Conservation (phyloP, 2,888 invertebrate genomes). For the Notocelia uddmanniana region DNA sequence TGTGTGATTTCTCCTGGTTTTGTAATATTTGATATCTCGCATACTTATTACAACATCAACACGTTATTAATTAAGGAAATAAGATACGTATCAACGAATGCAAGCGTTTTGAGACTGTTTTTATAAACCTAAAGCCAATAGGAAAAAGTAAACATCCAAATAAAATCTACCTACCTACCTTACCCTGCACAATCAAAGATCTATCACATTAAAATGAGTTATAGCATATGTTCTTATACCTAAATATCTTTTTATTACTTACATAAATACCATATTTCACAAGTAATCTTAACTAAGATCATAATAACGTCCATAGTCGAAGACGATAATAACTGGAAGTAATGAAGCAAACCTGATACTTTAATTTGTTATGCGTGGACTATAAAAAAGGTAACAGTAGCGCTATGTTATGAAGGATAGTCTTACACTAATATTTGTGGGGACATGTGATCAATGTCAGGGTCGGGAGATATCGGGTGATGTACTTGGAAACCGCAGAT, state of each 20-base stretch:
- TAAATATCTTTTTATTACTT: neutral
- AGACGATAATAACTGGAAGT: slow-evolving; percentile 16
- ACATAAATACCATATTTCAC: slow-evolving; percentile 8
- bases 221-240: neutral
- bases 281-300: slow-evolving; percentile 3
- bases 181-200: too few relatives aligned
- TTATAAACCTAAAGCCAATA: too few relatives aligned
- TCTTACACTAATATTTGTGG: slow-evolving; percentile 31
- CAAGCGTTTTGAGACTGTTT: too few relatives aligned
- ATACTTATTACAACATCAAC: slow-evolving; percentile 5
- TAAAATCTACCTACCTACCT: too few relatives aligned
- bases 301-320: neutral
- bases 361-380: slow-evolving; percentile 34
- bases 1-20: slow-evolving; percentile 31
- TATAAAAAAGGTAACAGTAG: slow-evolving; percentile 40
- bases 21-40: slow-evolving; percentile 20
- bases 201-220: neutral
- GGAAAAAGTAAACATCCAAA: too few relatives aligned
- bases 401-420: slow-evolving; percentile 28
- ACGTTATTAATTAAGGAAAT: neutral
- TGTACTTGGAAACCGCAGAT: slow-evolving; percentile 21
- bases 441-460: slow-evolving; percentile 43
- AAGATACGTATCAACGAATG: neutral
- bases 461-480: slow-evolving; percentile 24
- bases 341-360: slow-evolving; percentile 29